Percentiles rank a stretch among this genome's conserved stretches.
Evolutionary conservation across 2,113 vertebrate species (phyloP).

Genomic region (Toxotes jaculatrix): DNA sequence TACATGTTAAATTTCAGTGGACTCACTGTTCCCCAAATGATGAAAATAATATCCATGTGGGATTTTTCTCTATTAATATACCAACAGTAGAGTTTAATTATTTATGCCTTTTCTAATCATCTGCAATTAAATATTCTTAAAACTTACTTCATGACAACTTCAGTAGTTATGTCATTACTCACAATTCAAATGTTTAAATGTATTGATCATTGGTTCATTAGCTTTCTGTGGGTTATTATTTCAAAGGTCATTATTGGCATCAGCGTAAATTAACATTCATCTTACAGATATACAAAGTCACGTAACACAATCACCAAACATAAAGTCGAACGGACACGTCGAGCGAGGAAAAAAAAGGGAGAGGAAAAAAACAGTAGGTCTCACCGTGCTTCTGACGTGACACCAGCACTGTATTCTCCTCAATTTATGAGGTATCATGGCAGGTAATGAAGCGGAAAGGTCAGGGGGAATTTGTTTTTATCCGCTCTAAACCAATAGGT

Average conservation of each 20-base stretch:
- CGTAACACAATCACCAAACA: background rate
- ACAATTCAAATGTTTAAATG: background rate
- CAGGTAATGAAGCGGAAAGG: constrained; percentile 79
- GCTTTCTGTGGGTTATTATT: background rate
- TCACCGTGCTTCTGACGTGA: constrained; percentile 17
- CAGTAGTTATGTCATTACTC: background rate
- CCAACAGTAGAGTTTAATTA: background rate
- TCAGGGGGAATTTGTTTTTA: constrained; percentile 74
- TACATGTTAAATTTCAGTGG: background rate
- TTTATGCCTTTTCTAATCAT: background rate
- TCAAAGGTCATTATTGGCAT: background rate
- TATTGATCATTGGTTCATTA: background rate
- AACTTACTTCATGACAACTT: background rate
- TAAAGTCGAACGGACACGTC: background rate
- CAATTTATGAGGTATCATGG: constrained; percentile 70
- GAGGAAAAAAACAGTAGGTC: too few relatives aligned
- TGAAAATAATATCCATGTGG: background rate
- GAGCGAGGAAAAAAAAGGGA: background rate
- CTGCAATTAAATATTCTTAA: background rate
- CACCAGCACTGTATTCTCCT: constrained; percentile 55
- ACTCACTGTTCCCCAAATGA: background rate
- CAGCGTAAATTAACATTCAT: background rate
- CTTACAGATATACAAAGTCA: background rate
- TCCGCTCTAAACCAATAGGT: constrained; percentile 77
- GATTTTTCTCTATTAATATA: background rate